Base-by-base conservation (phyloP, 2,797 vertebrate genomes). In the Eulemur albifrons region DNA sequence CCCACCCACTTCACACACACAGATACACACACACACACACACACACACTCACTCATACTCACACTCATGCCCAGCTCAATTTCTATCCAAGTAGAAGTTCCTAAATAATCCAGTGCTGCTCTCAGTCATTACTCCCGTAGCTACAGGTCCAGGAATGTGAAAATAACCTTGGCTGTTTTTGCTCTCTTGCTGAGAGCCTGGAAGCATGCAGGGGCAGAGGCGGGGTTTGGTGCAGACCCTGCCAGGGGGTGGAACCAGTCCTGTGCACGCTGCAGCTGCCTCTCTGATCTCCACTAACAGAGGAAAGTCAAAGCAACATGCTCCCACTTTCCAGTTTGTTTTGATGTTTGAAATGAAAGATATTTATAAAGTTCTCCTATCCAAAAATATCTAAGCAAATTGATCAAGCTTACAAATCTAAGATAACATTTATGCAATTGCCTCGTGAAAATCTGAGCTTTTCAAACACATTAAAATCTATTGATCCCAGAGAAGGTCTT, bases 331-430 rank as follows among this genome's bases (percentile, higher is more conserved):
- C 5, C 0, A 90, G 65, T 90, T 38, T 77, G 43, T 81, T 86
- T 88, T 75, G 35, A 69, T 84, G 52, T 57, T 92, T 77, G 20
- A 94, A 96, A 96, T 79, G 48, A 94, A 92, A 90, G 52, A 61
- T 65, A 76, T 85, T 87, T 94, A 80, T 52, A 92, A 96, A 96
- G 69, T 85, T 96, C n/a, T 83, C 52, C 59, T 52, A 21, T 48
- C 87, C 84, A 94, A 95, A 97, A 97, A 87, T 82, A 90, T 48
- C 93, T 90, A 90, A 96, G 93, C 73, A 96, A 96, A 90, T 38
- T 86, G 82, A 88, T 93, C 70, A 88, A 75, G 35, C 87, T 88
- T 94, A 90, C 35, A 93, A 93, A 94, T 91, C 50, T 84, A 32
- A 95, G 94, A 93, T 72, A 94, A 92, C 69, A 72, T 75, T 89